Evolutionary conservation across 2,113 vertebrate genomes (phyloP), one percentile per base, ranked within the genome.

Genomic region (Nymphicus hollandicus): DNA sequence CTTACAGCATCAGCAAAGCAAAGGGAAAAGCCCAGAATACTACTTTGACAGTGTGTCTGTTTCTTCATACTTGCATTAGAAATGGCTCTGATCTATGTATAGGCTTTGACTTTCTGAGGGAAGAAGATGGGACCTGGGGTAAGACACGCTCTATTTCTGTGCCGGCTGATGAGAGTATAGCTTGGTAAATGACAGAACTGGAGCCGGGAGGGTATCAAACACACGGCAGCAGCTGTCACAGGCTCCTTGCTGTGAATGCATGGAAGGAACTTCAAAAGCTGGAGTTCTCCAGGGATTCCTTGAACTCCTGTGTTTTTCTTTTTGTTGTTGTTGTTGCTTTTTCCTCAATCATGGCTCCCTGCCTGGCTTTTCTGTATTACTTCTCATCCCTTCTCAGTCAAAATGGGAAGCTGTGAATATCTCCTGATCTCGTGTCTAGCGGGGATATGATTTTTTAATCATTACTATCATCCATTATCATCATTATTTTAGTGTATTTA

Each of bases 271-370:
- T 94, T 97, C 95, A 97, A 96, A 96, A 80, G 81, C 79, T 81
- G 65, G 19, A 81, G 39, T 56, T 93, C 96, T 89, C 88, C 91
- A 92, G 96, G 93, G 95, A 95, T 89, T 94, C 81, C 94, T 96
- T 91, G 63, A 94, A 80, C 78, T 91, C 29, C 71, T 69, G 81
- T 88, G 70, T 66, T 92, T 97, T 89, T 35, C 43, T 82, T 94
- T 49, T 78, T 86, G 47, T 88, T 95, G 84, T 82, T 95, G 17
- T 71, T 82, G 78, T 88, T 85, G 60, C 50, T 86, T 47, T 86
- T 72, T 43, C 68, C 35, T 63, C 24, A 12, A 20, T 85, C 15
- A 6, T 43, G 52, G 20, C 44, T 39, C 68, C 73, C 65, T 86
- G 69, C 47, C 39, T 71, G 53, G 60, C 19, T 94, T 93, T 81